Conservation (phyloP, 2,113 vertebrate species). For the Eretmochelys imbricata region DNA sequence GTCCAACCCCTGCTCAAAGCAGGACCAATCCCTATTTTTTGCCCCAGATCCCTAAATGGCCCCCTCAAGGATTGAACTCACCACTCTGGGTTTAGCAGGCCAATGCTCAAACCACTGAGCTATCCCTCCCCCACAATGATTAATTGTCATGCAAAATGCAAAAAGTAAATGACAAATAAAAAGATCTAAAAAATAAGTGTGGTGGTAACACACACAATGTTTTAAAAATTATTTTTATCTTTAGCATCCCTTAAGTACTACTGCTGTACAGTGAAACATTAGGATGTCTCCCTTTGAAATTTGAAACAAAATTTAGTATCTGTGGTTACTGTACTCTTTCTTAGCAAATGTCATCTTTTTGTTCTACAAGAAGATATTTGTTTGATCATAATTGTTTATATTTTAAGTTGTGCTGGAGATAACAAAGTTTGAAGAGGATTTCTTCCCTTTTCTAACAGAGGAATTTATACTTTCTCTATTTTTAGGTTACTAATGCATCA, state of each 20-base stretch:
- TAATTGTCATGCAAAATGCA: not conserved
- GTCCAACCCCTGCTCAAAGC: too few relatives aligned
- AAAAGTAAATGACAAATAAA: not conserved
- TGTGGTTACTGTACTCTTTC: not conserved
- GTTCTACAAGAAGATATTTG: not conserved
- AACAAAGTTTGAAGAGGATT: not conserved
- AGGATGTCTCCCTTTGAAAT: not conserved
- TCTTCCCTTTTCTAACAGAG: not conserved
- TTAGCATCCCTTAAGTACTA: not conserved
- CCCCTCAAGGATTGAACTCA: too few relatives aligned
- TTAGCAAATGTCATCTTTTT: not conserved
- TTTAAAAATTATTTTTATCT: not conserved
- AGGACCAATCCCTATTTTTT: too few relatives aligned
- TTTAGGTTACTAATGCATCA: constrained; percentile 96
- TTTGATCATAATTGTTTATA: not conserved
- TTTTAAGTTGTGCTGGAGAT: not conserved
- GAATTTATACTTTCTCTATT: not conserved
- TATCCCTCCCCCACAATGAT: too few relatives aligned
- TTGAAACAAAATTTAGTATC: not conserved
- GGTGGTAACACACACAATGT: not conserved
- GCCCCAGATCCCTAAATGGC: too few relatives aligned
- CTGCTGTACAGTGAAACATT: not conserved
- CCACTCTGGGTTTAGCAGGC: too few relatives aligned
- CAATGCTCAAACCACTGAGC: too few relatives aligned
- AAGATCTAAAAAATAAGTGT: not conserved